A percentile compares a stretch with the other conserved stretches of the same genome.
Conservation (phyloP, 2,113 vertebrate species). For the Ictalurus punctatus region DNA sequence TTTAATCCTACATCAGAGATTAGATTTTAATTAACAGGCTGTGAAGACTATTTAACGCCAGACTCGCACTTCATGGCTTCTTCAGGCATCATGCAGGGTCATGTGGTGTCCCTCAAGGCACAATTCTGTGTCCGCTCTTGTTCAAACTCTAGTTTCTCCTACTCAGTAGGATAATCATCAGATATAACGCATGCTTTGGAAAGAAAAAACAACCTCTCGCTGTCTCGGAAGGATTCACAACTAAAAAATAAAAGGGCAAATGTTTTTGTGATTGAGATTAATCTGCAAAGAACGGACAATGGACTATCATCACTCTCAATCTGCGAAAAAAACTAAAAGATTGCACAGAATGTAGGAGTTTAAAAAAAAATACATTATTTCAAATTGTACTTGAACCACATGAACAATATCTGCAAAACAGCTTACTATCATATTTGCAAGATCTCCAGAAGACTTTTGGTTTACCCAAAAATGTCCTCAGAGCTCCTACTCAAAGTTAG, state of each 20-base stretch:
- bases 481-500: not conserved
- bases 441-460: not conserved
- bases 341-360: not conserved
- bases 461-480: not conserved
- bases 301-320: not conserved
- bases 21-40: not conserved
- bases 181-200: not conserved
- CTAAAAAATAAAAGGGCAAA: not conserved
- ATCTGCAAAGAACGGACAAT: not conserved
- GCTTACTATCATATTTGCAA: not conserved
- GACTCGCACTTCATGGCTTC: not conserved
- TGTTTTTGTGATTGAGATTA: not conserved
- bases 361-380: not conserved
- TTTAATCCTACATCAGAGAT: not conserved
- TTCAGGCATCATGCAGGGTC: not conserved
- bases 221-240: not conserved
- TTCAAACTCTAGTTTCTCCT: not conserved
- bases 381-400: not conserved
- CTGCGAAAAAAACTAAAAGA: not conserved
- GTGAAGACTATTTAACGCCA: not conserved
- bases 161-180: not conserved
- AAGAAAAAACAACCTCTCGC: not conserved
- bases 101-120: constrained; percentile 1
- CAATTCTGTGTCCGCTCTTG: not conserved
- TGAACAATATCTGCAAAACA: not conserved